These are phyloP conservation scores for Atherinosoma microstoma DNA, from an alignment of 2,797 vertebrate genomes.

Conservation along the genomic window DNA sequence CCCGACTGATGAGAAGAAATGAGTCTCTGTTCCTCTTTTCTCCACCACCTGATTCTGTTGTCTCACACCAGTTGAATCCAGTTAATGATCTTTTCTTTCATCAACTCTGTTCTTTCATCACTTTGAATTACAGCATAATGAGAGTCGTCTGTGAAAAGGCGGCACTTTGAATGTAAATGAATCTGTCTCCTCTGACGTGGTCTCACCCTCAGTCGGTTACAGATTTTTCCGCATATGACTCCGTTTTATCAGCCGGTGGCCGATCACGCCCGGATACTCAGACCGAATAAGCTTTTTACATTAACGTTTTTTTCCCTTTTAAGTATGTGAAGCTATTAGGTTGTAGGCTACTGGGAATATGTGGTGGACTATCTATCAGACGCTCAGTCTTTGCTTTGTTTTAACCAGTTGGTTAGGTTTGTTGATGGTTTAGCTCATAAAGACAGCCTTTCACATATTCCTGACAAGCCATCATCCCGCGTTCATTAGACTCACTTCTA, in stretches of 20 bases:
- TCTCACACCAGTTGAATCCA: constrained; percentile 41
- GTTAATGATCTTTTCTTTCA: constrained; percentile 52
- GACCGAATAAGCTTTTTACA: too few species aligned
- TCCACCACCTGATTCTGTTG: constrained; percentile 25
- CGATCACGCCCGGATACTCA: not conserved
- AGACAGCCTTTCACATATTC: too few species aligned
- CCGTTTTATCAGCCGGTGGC: not conserved
- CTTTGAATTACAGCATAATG: constrained; percentile 51
- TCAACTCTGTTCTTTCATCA: constrained; percentile 48
- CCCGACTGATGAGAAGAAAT: constrained; percentile 7
- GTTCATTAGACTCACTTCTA: too few species aligned
- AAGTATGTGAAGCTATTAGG: too few species aligned
- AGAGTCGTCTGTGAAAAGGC: constrained; percentile 46
- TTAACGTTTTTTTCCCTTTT: too few species aligned
- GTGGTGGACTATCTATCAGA: too few species aligned
- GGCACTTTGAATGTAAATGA: constrained; percentile 50
- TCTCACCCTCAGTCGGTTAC: not conserved
- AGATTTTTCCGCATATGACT: too few species aligned
- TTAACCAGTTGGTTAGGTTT: too few species aligned
- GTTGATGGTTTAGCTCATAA: too few species aligned
- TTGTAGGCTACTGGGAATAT: too few species aligned
- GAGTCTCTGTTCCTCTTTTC: constrained; percentile 16
- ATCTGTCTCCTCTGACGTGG: constrained; percentile 10
- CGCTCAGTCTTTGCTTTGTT: too few species aligned
- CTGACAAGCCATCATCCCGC: too few species aligned